Evolutionary conservation across 2,888 invertebrate genomes (phyloP).

Genomic region (Acleris emargana): DNA sequence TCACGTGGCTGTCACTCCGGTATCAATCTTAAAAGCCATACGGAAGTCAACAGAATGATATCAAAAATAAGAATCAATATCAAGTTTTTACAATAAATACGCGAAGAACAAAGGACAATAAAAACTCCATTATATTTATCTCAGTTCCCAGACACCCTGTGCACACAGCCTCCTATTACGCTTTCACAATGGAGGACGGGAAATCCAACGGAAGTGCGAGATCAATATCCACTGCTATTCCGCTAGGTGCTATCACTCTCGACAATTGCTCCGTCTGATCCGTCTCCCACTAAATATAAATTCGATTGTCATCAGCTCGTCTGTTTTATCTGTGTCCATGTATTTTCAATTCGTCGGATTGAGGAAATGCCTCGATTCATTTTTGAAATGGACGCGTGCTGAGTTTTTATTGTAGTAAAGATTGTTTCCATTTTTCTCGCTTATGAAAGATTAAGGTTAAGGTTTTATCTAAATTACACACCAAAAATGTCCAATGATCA

Average conservation of each 20-base stretch:
- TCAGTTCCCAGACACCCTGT: slow-evolving; percentile 9
- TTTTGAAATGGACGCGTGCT: not conserved
- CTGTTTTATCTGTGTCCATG: slow-evolving; percentile 1
- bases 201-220: slow-evolving; percentile 8
- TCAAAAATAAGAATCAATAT: too few species aligned
- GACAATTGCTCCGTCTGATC: slow-evolving; percentile 5
- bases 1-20: too few species aligned
- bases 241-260: slow-evolving; percentile 16
- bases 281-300: slow-evolving; percentile 7
- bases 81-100: too few species aligned
- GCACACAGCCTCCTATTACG: slow-evolving; percentile 1
- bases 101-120: too few species aligned
- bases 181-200: slow-evolving; percentile 8
- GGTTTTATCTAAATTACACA: too few species aligned
- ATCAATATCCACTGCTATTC: slow-evolving; percentile 15
- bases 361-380: not conserved
- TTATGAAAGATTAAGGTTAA: too few species aligned
- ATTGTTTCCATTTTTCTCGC: not conserved
- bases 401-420: not conserved
- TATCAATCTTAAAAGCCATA: too few species aligned
- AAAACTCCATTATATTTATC: too few species aligned
- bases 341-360: not conserved
- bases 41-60: too few species aligned
- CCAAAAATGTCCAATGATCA: too few species aligned
- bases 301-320: not conserved